These are phyloP conservation scores for Cheumatopsyche charites DNA, from an alignment of 1,140 invertebrate genomes.

Conservation along the genomic window DNA sequence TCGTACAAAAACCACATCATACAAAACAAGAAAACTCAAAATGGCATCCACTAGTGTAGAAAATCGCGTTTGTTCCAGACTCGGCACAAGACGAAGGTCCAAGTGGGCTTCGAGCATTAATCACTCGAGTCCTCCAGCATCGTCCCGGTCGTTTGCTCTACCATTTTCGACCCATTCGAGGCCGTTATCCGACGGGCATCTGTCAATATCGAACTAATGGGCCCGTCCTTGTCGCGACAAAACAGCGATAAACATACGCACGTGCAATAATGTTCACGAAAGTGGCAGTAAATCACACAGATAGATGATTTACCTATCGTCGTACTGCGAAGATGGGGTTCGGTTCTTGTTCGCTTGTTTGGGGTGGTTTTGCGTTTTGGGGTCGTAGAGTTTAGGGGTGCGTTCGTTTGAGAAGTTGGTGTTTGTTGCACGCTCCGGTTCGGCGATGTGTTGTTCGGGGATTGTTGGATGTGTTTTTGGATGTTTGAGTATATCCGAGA, in stretches of 20 bases:
- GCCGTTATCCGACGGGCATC: constrained; percentile 38
- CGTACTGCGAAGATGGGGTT: neutral
- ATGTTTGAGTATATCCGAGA: no score
- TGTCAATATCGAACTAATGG: constrained; percentile 37
- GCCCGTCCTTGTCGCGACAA: constrained; percentile 3
- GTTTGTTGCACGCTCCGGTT: no score
- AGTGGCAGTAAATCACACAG: neutral
- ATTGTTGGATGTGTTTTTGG: no score
- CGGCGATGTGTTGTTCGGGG: no score
- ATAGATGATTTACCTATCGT: constrained; percentile 16
- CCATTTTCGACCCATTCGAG: constrained; percentile 4
- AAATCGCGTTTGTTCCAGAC: constrained; percentile 8
- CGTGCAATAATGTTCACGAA: no score
- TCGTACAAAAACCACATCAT: neutral
- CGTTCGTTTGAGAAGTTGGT: no score
- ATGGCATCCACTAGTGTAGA: neutral
- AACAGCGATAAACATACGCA: neutral
- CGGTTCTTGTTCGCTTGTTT: neutral
- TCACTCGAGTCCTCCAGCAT: constrained; percentile 24
- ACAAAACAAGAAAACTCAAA: no score
- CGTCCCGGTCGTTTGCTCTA: neutral
- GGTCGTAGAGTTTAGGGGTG: no score
- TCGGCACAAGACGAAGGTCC: constrained; percentile 28
- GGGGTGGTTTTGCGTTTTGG: no score
- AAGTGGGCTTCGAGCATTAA: constrained; percentile 26